Conservation (phyloP, 2,113 vertebrate species). For the Gambusia affinis region DNA sequence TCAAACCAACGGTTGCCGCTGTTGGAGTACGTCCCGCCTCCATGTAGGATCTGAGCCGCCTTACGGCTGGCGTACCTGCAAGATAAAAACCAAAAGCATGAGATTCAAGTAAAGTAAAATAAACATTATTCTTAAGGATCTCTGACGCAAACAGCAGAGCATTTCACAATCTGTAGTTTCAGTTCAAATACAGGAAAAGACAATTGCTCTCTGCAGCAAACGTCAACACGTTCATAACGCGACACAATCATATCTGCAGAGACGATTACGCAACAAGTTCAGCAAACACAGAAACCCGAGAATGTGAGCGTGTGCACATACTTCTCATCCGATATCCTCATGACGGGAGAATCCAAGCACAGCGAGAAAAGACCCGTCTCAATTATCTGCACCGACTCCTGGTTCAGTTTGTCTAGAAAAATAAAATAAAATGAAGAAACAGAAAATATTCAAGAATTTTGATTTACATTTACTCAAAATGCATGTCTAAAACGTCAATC, state of each 20-base stretch:
- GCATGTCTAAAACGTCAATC: background rate
- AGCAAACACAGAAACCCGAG: slow-evolving; percentile 35
- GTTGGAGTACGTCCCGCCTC: slow-evolving; percentile 87
- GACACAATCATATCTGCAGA: slow-evolving; percentile 45
- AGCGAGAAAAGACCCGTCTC: slow-evolving; percentile 84
- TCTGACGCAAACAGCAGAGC: background rate
- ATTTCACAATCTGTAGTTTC: background rate
- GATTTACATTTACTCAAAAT: background rate
- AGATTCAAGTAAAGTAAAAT: too few species aligned
- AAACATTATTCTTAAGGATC: background rate
- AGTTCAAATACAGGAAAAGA: slow-evolving; percentile 26
- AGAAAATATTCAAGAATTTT: background rate
- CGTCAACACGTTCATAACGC: slow-evolving; percentile 34
- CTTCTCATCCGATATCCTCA: slow-evolving; percentile 86
- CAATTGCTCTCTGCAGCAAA: slow-evolving; percentile 1
- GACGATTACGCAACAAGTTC: slow-evolving; percentile 17
- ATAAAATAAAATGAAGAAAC: too few species aligned
- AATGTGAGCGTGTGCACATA: slow-evolving; percentile 42
- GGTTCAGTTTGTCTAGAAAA: slow-evolving; percentile 83
- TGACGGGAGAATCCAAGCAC: slow-evolving; percentile 85
- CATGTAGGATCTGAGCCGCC: slow-evolving; percentile 85
- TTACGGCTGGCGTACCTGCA: slow-evolving; percentile 83
- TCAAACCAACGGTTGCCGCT: slow-evolving; percentile 90
- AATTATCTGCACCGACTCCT: slow-evolving; percentile 83
- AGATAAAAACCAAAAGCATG: slow-evolving; percentile 26